Percentiles rank a stretch among this genome's conserved stretches.
phyloP scores from a whole-genome alignment of 2,797 vertebrate species.

The Clarias pachynema region DNA sequence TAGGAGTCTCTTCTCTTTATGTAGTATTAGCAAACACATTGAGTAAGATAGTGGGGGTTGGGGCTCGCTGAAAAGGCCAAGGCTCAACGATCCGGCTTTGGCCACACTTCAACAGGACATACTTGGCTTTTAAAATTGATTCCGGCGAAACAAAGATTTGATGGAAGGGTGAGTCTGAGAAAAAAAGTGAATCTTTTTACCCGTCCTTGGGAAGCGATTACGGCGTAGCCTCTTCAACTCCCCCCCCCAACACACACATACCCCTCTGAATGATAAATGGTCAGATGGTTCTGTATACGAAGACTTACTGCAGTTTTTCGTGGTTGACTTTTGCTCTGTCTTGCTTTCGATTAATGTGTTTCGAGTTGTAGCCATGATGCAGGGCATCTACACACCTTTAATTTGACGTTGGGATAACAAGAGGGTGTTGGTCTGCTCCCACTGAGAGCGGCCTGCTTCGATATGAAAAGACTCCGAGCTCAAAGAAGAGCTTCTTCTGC shows the following conservation, averaged over 20 bases:
- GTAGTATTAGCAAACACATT: slow-evolving; percentile 58
- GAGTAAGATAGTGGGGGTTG: slow-evolving; percentile 9
- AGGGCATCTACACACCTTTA: background rate
- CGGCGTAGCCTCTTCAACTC: background rate
- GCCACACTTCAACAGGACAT: slow-evolving; percentile 15
- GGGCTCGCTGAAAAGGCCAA: slow-evolving; percentile 1
- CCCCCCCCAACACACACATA: too few species aligned
- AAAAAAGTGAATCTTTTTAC: slow-evolving; percentile 30
- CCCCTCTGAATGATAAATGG: background rate
- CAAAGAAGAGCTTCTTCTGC: slow-evolving; percentile 59
- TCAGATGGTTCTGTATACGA: background rate
- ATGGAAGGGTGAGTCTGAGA: slow-evolving; percentile 27
- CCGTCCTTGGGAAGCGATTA: slow-evolving; percentile 20
- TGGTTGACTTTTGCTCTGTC: background rate
- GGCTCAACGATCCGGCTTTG: slow-evolving; percentile 12
- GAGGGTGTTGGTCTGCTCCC: slow-evolving; percentile 26
- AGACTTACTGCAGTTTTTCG: background rate
- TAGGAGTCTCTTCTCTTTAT: slow-evolving; percentile 47
- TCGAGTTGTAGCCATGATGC: background rate
- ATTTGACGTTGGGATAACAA: background rate
- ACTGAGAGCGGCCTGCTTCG: slow-evolving; percentile 15
- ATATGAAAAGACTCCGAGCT: slow-evolving; percentile 40
- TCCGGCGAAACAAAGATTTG: slow-evolving; percentile 43
- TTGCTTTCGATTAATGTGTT: background rate
- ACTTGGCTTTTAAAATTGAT: slow-evolving; percentile 22